Conservation (phyloP, 1,140 invertebrate genomes). For the Leptopilina boulardi region DNA sequence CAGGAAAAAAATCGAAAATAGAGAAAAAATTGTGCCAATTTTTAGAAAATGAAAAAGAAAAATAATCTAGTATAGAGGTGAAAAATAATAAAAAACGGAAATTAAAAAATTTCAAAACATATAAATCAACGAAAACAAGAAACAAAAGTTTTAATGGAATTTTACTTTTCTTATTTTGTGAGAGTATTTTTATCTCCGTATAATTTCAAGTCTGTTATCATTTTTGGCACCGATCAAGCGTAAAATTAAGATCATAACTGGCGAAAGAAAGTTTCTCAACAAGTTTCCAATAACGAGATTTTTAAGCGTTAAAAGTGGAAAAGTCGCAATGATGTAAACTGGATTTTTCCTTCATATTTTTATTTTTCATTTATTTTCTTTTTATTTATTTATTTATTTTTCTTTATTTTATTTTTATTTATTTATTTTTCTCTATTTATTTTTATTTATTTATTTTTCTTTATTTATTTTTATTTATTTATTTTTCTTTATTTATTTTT, state of each 20-base stretch:
- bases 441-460: too few species aligned
- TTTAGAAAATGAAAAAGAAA: too few species aligned
- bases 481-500: too few species aligned
- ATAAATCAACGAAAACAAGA: not conserved
- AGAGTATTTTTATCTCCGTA: not conserved
- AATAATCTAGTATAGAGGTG: too few species aligned
- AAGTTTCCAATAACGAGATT: slow-evolving; percentile 1
- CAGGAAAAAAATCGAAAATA: too few species aligned
- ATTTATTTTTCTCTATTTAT: too few species aligned
- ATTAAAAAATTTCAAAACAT: too few species aligned
- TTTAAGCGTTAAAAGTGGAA: not conserved
- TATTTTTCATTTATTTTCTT: not conserved
- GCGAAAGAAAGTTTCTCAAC: not conserved
- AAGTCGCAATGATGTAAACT: not conserved
- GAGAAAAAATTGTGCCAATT: too few species aligned
- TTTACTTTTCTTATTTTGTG: not conserved
- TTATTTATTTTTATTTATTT: too few species aligned
- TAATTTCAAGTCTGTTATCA: not conserved
- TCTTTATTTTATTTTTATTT: too few species aligned
- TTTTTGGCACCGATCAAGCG: not conserved
- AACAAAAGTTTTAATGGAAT: not conserved
- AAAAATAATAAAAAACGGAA: too few species aligned
- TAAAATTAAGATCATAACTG: slow-evolving; percentile 17
- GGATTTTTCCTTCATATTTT: not conserved
- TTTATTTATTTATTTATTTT: too few species aligned